Conservation (phyloP, 2,113 vertebrate genomes). For the Rhipidura dahli region DNA sequence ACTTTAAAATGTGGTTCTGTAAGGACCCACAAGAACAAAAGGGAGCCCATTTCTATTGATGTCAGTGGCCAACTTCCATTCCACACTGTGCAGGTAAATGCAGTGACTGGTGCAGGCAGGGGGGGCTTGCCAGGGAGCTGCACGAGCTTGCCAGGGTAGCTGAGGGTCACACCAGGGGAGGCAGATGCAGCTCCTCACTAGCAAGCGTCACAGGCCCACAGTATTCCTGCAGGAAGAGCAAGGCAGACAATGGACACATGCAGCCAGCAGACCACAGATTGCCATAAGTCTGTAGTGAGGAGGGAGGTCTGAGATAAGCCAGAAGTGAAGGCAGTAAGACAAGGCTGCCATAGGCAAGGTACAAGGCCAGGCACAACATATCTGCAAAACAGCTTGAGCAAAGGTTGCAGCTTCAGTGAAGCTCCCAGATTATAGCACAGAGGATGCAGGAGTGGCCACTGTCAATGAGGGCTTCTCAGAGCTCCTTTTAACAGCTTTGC, state of each 20-base stretch:
- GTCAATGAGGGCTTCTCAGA: neutral
- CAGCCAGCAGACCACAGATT: neutral
- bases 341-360: neutral
- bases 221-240: neutral
- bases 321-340: neutral
- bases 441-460: accelerated
- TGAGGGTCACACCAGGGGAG: neutral
- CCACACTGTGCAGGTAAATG: neutral
- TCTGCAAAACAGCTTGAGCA: neutral
- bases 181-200: neutral
- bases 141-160: neutral
- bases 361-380: neutral
- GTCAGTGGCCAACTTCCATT: neutral
- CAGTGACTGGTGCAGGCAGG: neutral
- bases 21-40: neutral
- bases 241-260: neutral
- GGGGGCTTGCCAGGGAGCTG: neutral
- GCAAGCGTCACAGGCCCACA: neutral
- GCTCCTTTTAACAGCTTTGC: neutral
- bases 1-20: neutral
- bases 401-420: neutral
- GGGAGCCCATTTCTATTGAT: neutral
- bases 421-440: neutral
- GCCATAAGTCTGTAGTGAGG: neutral
- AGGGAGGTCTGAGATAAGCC: neutral